phyloP scores from a whole-genome alignment of 2,113 vertebrate genomes.

The Proterorhinus semilunaris region DNA sequence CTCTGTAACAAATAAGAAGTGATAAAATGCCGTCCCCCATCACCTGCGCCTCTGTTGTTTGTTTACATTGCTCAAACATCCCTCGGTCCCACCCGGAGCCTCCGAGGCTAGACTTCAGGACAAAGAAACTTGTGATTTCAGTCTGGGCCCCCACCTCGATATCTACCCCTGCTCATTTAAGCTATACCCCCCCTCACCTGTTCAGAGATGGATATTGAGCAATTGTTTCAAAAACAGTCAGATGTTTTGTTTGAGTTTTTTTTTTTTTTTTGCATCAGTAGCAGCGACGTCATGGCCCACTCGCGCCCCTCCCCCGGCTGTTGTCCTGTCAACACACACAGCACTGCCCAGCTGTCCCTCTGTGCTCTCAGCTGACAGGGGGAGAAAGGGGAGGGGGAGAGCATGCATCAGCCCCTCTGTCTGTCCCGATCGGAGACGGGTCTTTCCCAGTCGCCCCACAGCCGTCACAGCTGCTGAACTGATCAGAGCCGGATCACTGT shows the following conservation, averaged over 20 bases:
- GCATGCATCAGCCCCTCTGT: constrained; percentile 69
- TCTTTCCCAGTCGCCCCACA: constrained; percentile 72
- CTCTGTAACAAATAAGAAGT: too few relatives aligned
- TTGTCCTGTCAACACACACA: constrained; percentile 13
- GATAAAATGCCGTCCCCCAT: too few relatives aligned
- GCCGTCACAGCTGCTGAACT: constrained; percentile 70
- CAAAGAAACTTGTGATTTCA: constrained; percentile 58
- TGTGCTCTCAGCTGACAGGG: constrained; percentile 71
- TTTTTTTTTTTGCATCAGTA: background rate
- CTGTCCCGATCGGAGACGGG: constrained; percentile 32
- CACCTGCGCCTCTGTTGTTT: too few relatives aligned
- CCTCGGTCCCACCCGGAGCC: constrained; percentile 32
- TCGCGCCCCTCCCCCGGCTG: constrained; percentile 28
- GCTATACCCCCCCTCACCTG: constrained; percentile 26
- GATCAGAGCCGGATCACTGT: constrained; percentile 29
- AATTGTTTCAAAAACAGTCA: too few relatives aligned
- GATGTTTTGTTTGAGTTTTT: too few relatives aligned
- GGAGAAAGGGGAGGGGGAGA: constrained; percentile 41
- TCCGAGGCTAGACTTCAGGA: constrained; percentile 38
- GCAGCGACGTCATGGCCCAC: constrained; percentile 51
- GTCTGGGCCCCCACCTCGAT: constrained; percentile 15
- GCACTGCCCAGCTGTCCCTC: constrained; percentile 72
- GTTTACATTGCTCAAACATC: background rate
- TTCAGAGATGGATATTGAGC: too few relatives aligned
- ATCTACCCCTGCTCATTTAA: constrained; percentile 51